Evolutionary conservation across 2,888 invertebrate species (phyloP).

Genomic region (Tiliacea aurago): DNA sequence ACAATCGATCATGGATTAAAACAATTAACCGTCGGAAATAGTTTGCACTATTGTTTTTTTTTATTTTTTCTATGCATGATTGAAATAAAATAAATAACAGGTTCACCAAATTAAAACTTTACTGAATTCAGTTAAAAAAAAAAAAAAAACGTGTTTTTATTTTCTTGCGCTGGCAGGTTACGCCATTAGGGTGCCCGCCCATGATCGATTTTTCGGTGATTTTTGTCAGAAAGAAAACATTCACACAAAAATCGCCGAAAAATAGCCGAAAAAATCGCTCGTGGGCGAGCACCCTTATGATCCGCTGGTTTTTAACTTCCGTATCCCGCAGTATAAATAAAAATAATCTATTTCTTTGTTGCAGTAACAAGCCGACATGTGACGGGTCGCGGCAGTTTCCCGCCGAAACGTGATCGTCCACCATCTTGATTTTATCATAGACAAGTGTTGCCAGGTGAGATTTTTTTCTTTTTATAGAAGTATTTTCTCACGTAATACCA

Average conservation of each 20-base stretch:
- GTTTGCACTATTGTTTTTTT: neutral
- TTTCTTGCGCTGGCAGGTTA: neutral
- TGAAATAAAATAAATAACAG: neutral
- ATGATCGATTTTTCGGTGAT: too few species aligned
- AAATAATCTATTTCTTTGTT: constrained; percentile 73
- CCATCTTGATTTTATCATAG: constrained; percentile 78
- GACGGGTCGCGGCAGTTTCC: constrained; percentile 76
- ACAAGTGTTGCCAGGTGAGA: constrained; percentile 74
- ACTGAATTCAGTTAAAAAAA: too few species aligned
- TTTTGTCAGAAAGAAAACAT: too few species aligned
- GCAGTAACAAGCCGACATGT: constrained; percentile 84
- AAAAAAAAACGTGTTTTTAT: neutral
- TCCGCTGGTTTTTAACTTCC: neutral
- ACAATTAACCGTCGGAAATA: neutral
- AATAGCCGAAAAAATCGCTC: too few species aligned
- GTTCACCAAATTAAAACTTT: neutral
- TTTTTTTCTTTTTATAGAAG: neutral
- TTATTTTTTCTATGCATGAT: neutral
- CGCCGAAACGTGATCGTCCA: constrained; percentile 69
- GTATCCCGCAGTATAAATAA: constrained; percentile 7
- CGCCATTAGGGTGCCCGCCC: too few species aligned
- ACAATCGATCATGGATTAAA: constrained; percentile 9
- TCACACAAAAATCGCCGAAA: too few species aligned
- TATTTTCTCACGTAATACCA: neutral
- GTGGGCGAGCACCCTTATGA: too few species aligned